Evolutionary conservation across 2,113 vertebrate species (phyloP), one percentile per base, ranked within the genome.

Genomic region (Ailurus styani): DNA sequence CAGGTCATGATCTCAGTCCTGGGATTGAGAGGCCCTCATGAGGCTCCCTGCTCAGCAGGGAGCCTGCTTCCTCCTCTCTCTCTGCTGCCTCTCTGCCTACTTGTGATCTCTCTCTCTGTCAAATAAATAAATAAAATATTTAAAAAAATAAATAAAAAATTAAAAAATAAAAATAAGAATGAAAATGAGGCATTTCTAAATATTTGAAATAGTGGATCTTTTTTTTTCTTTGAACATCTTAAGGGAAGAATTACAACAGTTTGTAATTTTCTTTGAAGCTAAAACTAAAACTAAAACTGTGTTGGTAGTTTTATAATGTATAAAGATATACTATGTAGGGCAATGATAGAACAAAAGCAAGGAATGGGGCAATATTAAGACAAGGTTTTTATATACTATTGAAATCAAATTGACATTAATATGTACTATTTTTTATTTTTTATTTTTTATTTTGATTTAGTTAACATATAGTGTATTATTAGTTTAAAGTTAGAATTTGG

Each of bases 121-220:
- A n/a, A n/a, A n/a, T n/a, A n/a, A n/a, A n/a, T n/a, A n/a, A n/a
- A n/a, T n/a, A n/a, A n/a, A n/a, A n/a, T n/a, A n/a, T n/a, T n/a
- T n/a, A n/a, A n/a, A n/a, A n/a, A n/a, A n/a, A n/a, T n/a, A n/a
- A n/a, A n/a, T n/a, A n/a, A n/a, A n/a, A n/a, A n/a, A n/a, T n/a
- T n/a, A n/a, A n/a, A n/a, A n/a, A n/a, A n/a, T 97, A 92, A 97
- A 96, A 86, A n/a, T 96, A 97, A 95, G 55, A 93, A 97, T 95
- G 93, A 93, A 96, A 97, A 81, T 97, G 83, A 97, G 84, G 23
- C 84, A 95, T 92, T 97, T 93, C 83, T 93, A 91, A 97, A 95
- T 87, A 97, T 96, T 85, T 90, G 42, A 87, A 90, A 78, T 92
- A 94, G 79, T 86, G 92, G 92, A 37, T 97, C 84, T 90, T 98